Conservation (phyloP, 1,140 invertebrate species). For the Cydia fagiglandana region DNA sequence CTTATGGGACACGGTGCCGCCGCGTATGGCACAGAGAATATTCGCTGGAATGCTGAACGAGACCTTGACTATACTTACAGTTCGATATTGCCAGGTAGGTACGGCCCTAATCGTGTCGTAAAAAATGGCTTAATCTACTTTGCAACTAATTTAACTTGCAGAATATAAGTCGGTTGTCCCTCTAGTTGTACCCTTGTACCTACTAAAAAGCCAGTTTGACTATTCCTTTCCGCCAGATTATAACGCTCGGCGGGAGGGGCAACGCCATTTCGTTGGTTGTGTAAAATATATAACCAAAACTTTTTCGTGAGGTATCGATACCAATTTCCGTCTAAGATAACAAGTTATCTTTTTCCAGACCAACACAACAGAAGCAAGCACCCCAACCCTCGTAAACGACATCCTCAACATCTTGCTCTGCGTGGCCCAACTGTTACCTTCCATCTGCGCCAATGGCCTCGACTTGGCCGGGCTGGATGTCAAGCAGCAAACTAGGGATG, state of each 20-base stretch:
- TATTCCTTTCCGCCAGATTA: no score
- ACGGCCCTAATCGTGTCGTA: no score
- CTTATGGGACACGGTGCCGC: conserved; percentile 89
- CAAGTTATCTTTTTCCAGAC: conserved; percentile 71
- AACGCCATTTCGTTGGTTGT: no score
- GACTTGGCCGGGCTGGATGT: conserved; percentile 81
- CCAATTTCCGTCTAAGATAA: no score
- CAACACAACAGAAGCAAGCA: conserved; percentile 81
- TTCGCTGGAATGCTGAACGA: conserved; percentile 90
- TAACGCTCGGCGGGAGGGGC: no score
- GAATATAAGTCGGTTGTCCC: no score
- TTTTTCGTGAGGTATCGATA: no score
- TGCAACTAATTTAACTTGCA: no score
- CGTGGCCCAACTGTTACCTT: conserved; percentile 83
- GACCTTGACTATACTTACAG: conserved; percentile 86
- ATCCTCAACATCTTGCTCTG: conserved; percentile 87
- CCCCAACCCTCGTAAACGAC: conserved; percentile 83
- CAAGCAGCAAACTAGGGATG: conserved; percentile 81
- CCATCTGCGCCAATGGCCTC: conserved; percentile 81
- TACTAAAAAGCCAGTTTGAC: no score
- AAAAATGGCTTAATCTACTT: no score
- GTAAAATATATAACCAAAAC: no score
- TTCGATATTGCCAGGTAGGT: conserved; percentile 85
- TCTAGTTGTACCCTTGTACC: no score
- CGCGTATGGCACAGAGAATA: conserved; percentile 88